Percentiles rank a stretch among this genome's conserved stretches.
These are phyloP conservation scores for Drosophila novamexicana DNA, from an alignment of 1,140 invertebrate genomes.

Conservation along the genomic window DNA sequence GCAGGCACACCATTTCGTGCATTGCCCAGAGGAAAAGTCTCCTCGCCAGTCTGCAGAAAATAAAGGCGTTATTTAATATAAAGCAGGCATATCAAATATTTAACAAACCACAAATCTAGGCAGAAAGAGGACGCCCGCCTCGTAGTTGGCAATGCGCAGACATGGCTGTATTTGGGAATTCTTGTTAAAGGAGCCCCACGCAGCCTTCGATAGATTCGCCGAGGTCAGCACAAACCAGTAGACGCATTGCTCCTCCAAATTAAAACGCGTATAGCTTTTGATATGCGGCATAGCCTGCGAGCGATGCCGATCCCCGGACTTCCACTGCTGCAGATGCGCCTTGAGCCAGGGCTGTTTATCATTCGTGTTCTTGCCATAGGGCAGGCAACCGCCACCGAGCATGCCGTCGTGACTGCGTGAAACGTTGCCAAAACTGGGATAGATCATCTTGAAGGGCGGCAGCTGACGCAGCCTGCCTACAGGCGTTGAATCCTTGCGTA, in stretches of 20 bases:
- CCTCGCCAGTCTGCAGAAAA: constrained; percentile 74
- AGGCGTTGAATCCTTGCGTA: constrained; percentile 85
- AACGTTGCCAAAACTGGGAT: constrained; percentile 92
- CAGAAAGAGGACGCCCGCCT: constrained; percentile 95
- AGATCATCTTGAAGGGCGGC: constrained; percentile 85
- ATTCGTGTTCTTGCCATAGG: constrained; percentile 92
- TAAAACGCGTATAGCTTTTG: constrained; percentile 93
- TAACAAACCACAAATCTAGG: constrained; percentile 92
- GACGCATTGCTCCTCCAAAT: constrained; percentile 88
- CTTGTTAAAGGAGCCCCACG: constrained; percentile 93
- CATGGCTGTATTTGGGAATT: constrained; percentile 86
- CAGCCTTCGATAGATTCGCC: constrained; percentile 97
- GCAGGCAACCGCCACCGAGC: constrained; percentile 94
- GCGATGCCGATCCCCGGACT: constrained; percentile 88
- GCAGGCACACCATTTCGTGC: constrained; percentile 82
- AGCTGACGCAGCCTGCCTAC: constrained; percentile 68
- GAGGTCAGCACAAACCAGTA: constrained; percentile 95
- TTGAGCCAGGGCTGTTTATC: constrained; percentile 94
- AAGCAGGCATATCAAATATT: no score
- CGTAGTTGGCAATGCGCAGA: constrained; percentile 93
- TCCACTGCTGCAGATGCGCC: constrained; percentile 93
- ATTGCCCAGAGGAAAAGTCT: constrained; percentile 82
- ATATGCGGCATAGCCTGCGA: constrained; percentile 96
- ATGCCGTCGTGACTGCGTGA: constrained; percentile 92
- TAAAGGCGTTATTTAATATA: not conserved